Evolutionary conservation across 2,888 invertebrate species (phyloP), one percentile per base, ranked within the genome.

Genomic region (Drosophila vallismaia): DNA sequence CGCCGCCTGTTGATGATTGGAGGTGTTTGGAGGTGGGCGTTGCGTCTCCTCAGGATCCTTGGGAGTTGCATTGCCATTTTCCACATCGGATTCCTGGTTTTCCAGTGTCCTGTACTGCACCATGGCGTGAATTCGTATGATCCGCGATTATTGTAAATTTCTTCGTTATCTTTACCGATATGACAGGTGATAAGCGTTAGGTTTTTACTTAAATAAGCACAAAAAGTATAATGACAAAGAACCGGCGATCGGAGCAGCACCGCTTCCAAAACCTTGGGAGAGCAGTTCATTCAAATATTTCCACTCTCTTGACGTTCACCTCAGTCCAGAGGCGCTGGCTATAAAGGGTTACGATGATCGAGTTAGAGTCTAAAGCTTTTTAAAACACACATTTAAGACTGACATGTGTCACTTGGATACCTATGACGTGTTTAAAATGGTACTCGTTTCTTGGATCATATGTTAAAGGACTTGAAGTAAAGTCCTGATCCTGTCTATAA

Each of bases 31-130:
- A n/a, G 33, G 12, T 36, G 26, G 19, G 4, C n/a, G 28, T 12
- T 19, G 33, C 5, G 19, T 1, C 44, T 44, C 44, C 51, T 67
- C 42, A 14, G 33, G n/a, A 7, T 24, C 14, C 38, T 62, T 38
- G 24, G 49, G 8, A 8, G 14, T 6, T 7, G 0, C 14, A n/a
- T 29, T 29, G 10, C 26, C 33, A 54, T 64, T 53, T 26, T 82
- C 83, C n/a, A 42, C 69, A 8, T 78, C 68, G 4, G 63, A 49
- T 2, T 73, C 79, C 5, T 74, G 54, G 7, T 59, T 64, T 14
- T 62, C 38, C n/a, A 87, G 29, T 5, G 52, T 67, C 19, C 48
- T 71, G 44, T 71, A 71, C 31, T 72, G 70, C 10, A 46, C 49
- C 88, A 81, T 87, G n/a, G 5, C 26, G 45, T 36, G 24, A 56